Percentiles rank a stretch among this genome's conserved stretches.
Conservation (phyloP, 2,113 vertebrate species). For the Brachypteracias leptosomus region DNA sequence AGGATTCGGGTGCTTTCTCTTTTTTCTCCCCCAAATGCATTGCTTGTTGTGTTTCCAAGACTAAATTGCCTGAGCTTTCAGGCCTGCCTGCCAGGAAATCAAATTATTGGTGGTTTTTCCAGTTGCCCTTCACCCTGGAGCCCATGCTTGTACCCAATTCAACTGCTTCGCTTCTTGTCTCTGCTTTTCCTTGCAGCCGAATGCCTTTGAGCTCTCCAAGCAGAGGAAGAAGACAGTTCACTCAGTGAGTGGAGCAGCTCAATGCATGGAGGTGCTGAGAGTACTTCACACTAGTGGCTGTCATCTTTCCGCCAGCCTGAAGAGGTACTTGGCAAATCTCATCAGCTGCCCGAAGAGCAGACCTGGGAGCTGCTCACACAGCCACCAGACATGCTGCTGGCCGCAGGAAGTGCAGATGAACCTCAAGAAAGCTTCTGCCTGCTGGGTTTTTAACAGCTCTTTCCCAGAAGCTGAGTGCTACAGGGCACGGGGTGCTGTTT, state of each 20-base stretch:
- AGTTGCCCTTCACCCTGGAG: neutral
- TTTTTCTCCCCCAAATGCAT: accelerated
- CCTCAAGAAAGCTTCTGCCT: neutral
- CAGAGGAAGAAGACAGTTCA: neutral
- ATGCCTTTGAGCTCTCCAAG: neutral
- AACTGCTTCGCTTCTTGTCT: neutral
- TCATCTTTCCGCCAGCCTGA: neutral
- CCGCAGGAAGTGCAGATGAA: neutral
- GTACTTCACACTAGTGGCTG: neutral
- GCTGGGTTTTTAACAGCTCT: neutral
- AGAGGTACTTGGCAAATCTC: constrained; percentile 22
- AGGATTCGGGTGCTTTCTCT: neutral
- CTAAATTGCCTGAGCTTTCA: neutral
- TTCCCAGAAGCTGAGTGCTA: neutral
- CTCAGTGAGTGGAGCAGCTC: neutral
- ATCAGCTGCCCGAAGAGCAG: neutral
- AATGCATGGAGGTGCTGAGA: neutral
- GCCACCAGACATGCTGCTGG: neutral
- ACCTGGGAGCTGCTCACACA: neutral
- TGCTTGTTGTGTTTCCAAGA: neutral
- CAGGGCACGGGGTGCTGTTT: neutral
- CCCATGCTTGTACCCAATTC: neutral
- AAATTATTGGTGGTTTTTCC: neutral
- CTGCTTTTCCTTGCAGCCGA: neutral
- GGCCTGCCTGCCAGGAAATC: neutral